Evolutionary conservation across 2,888 invertebrate species (phyloP), one percentile per base, ranked within the genome.

Genomic region (Heliconius erato): DNA sequence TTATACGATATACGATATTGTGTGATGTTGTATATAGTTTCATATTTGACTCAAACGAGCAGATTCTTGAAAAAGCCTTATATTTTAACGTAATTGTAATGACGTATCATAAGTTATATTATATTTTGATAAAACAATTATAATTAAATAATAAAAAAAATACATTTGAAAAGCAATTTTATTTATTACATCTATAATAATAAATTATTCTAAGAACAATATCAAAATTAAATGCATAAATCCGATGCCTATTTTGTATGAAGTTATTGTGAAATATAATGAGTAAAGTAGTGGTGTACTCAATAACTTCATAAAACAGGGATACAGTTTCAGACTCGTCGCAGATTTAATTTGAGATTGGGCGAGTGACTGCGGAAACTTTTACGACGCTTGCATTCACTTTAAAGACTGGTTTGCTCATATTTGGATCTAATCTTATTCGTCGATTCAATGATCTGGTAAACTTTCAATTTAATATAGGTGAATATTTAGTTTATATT

Each of bases 261-360:
- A 63, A 63, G 2, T 63, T 63, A 63, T 63, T 63, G n/a, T 63
- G 11, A 63, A 23, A 12, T n/a, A n/a, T 40, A 69, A 19, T 40
- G 59, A 26, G 44, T 49, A 49, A 59, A 74, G 35, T 26, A 32
- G 35, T 65, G 65, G 65, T 54, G 26, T 54, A 74, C 54, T 67
- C 63, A 68, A 82, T 74, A 65, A 74, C 40, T 82, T 74, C 74
- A 79, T 74, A 67, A 67, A 74, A 79, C 40, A 40, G 54, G 35
- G 49, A 40, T 44, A 44, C 88, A 90, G 90, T 89, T 89, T 91
- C 88, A 89, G 89, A 88, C 89, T 89, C 89, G 90, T 89, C 89
- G 86, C 89, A 94, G 94, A 94, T 94, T 94, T 94, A 93, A 95
- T 95, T 94, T 94, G 92, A 95, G 95, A 94, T 94, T 94, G 92